Percentiles rank a stretch among this genome's conserved stretches.
Conservation (phyloP, 2,797 vertebrate genomes). For the Phataginus tetradactyla region DNA sequence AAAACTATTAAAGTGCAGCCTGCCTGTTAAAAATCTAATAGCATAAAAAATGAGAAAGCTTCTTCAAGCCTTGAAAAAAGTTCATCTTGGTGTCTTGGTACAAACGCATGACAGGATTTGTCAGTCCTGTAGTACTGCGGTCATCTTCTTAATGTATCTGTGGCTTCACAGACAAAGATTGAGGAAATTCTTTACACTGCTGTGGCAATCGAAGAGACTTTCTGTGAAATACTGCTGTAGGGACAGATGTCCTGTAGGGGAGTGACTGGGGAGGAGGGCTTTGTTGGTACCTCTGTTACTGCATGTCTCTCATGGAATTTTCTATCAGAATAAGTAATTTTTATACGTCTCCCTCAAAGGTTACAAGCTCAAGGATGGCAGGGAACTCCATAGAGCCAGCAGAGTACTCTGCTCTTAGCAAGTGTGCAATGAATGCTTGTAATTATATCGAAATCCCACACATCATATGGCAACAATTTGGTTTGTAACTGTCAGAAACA, state of each 20-base stretch:
- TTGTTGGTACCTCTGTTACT: background rate
- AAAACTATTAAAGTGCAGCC: background rate
- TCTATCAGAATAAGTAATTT: background rate
- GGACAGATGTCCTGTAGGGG: background rate
- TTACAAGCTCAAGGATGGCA: background rate
- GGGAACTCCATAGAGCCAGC: background rate
- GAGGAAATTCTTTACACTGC: background rate
- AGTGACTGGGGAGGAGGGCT: background rate
- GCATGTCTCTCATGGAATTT: rapidly evolving
- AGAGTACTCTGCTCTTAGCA: background rate
- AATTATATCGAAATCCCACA: background rate
- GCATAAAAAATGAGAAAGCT: background rate
- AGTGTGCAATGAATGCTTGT: background rate
- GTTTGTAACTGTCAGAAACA: background rate
- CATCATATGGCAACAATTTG: background rate
- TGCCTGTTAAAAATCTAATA: background rate
- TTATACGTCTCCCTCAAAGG: background rate
- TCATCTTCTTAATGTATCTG: background rate
- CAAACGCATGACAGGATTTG: background rate
- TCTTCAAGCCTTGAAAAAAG: background rate
- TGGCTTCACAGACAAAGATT: background rate
- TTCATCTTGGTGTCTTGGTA: background rate
- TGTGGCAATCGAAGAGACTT: background rate
- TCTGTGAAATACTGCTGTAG: background rate
- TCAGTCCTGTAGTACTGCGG: background rate